These are phyloP conservation scores for Leucopsar rothschildi DNA, from an alignment of 2,113 vertebrate genomes.

Conservation along the genomic window DNA sequence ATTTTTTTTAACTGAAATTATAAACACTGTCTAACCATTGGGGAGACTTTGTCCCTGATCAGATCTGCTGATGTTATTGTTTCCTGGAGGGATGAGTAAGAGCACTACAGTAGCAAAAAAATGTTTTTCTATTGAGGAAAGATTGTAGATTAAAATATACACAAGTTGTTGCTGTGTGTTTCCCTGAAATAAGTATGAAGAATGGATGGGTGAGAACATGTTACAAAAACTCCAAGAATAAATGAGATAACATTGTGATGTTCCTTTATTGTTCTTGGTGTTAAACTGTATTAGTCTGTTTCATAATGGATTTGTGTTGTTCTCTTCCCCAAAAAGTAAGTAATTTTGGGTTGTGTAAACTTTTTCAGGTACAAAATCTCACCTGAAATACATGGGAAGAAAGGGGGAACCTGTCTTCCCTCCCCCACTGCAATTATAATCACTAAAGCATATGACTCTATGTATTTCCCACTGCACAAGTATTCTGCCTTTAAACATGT, in stretches of 20 bases:
- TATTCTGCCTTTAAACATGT: not conserved
- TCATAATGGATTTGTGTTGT: not conserved
- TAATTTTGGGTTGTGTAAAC: not conserved
- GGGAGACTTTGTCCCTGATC: not conserved
- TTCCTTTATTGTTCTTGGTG: not conserved
- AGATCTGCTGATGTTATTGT: not conserved
- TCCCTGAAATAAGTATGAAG: not conserved
- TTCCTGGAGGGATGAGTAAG: not conserved
- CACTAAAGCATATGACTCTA: not conserved
- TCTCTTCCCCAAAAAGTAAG: not conserved
- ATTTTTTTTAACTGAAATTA: not conserved
- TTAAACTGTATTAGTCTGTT: not conserved
- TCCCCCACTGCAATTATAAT: accelerated
- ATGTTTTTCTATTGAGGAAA: not conserved
- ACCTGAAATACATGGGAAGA: not conserved
- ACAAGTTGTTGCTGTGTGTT: not conserved
- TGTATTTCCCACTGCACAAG: not conserved
- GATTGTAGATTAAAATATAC: not conserved
- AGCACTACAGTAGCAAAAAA: not conserved
- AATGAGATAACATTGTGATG: not conserved
- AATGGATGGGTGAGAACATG: not conserved
- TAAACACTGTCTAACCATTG: not conserved
- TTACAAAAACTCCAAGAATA: not conserved
- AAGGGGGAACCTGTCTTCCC: accelerated
- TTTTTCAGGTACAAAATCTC: not conserved